Conservation (phyloP, 2,797 vertebrate species). For the Gallirallus australis region DNA sequence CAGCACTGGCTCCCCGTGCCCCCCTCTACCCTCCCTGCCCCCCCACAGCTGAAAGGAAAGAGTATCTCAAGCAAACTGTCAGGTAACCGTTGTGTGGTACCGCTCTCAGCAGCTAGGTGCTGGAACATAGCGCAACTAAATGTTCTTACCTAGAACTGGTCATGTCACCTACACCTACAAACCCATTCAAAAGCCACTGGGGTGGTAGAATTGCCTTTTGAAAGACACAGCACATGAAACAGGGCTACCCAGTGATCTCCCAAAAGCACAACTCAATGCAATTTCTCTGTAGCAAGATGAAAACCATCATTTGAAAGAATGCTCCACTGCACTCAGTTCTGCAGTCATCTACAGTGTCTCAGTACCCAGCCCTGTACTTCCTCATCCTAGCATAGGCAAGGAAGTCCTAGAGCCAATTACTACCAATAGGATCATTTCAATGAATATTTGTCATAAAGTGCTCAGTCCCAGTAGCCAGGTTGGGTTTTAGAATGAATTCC, state of each 20-base stretch:
- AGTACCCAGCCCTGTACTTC: neutral
- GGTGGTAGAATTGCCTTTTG: constrained; percentile 8
- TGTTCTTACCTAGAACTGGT: neutral
- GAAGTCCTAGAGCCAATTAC: neutral
- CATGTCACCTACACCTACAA: neutral
- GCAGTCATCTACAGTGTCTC: neutral
- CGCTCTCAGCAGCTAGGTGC: neutral
- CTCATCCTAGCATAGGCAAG: neutral
- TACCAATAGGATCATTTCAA: neutral
- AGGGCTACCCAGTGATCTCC: neutral
- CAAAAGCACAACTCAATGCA: neutral
- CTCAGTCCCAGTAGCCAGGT: neutral
- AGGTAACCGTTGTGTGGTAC: neutral
- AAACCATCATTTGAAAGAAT: neutral
- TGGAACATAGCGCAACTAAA: neutral
- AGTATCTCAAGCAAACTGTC: neutral
- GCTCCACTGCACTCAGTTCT: neutral
- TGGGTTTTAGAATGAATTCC: neutral
- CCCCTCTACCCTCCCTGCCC: neutral
- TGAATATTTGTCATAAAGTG: neutral
- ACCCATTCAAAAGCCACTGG: neutral
- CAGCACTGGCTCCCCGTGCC: neutral
- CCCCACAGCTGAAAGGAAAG: neutral
- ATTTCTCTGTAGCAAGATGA: neutral
- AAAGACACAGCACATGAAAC: neutral